A percentile compares a stretch with the other conserved stretches of the same genome.
These are phyloP conservation scores for Pelochelys cantorii DNA, from an alignment of 2,797 vertebrate species.

Conservation along the genomic window DNA sequence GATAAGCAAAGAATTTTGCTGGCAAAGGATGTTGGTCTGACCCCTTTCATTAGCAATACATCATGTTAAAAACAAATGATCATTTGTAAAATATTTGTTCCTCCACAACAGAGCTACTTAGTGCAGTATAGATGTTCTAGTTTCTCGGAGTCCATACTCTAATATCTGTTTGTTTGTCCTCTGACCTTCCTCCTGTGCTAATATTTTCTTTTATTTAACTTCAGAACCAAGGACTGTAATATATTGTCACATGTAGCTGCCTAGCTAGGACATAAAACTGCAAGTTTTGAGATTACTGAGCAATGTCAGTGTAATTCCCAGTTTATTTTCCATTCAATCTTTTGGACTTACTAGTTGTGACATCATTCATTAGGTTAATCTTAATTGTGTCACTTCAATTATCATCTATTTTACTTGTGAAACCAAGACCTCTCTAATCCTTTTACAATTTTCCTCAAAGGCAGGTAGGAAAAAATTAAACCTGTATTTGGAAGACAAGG, in stretches of 20 bases:
- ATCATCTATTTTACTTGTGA: conserved; percentile 23
- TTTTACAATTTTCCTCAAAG: not conserved
- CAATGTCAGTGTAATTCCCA: conserved; percentile 38
- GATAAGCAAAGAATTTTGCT: not conserved
- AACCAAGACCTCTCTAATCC: not conserved
- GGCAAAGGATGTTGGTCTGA: not conserved
- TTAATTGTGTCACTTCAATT: conserved; percentile 36
- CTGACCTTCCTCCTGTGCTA: not conserved
- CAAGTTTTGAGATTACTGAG: conserved; percentile 46
- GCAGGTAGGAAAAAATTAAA: not conserved
- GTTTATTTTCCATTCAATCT: not conserved
- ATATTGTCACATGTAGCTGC: not conserved
- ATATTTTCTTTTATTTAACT: not conserved
- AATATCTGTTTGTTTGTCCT: not conserved
- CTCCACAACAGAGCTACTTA: not conserved
- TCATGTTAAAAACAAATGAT: not conserved
- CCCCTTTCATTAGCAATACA: not conserved
- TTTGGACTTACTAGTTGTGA: conserved; percentile 5
- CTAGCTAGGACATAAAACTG: conserved; percentile 23
- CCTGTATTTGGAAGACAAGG: not conserved
- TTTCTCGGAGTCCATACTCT: not conserved
- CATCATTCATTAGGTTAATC: conserved; percentile 55
- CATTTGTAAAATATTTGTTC: not conserved
- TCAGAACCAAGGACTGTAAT: not conserved
- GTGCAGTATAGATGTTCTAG: not conserved